A percentile compares a stretch with the other conserved stretches of the same genome.
These are phyloP conservation scores for Brachionus plicatilis DNA, from an alignment of 1,140 invertebrate genomes.

Conservation along the genomic window DNA sequence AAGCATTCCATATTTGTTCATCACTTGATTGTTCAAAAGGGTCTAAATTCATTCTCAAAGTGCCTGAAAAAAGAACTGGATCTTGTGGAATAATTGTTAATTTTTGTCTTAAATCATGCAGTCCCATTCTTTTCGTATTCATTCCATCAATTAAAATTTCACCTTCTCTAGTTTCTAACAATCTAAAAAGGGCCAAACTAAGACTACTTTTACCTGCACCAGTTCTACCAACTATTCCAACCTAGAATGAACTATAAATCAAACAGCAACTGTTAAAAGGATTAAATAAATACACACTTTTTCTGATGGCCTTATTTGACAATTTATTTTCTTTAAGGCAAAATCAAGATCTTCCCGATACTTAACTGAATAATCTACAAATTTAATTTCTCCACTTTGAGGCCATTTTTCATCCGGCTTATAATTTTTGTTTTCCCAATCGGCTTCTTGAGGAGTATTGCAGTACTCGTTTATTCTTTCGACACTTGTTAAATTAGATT, in stretches of 20 bases:
- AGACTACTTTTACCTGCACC: constrained; percentile 86
- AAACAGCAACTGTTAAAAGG: no score
- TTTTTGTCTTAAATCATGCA: constrained; percentile 66
- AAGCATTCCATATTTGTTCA: constrained; percentile 64
- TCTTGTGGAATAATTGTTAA: constrained; percentile 85
- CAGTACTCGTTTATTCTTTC: constrained; percentile 94
- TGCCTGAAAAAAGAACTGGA: constrained; percentile 79
- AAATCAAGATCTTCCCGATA: constrained; percentile 48
- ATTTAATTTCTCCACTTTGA: constrained; percentile 57
- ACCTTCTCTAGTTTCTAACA: constrained; percentile 58
- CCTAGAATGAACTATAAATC: constrained; percentile 43
- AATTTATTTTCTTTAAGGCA: constrained; percentile 46
- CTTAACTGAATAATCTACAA: constrained; percentile 53
- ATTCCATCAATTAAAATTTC: constrained; percentile 65
- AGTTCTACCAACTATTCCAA: constrained; percentile 73
- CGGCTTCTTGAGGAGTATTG: constrained; percentile 64
- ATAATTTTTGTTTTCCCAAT: constrained; percentile 44
- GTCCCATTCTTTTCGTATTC: constrained; percentile 63
- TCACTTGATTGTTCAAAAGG: constrained; percentile 66
- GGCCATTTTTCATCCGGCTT: constrained; percentile 59
- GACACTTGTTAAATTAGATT: constrained; percentile 96
- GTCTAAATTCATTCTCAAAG: constrained; percentile 63
- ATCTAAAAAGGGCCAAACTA: constrained; percentile 58
- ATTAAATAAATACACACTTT: constrained; percentile 46
- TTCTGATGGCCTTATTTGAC: constrained; percentile 52